Evolutionary conservation across 2,797 vertebrate genomes (phyloP).

Genomic region (Sebastes ruberrimus): DNA sequence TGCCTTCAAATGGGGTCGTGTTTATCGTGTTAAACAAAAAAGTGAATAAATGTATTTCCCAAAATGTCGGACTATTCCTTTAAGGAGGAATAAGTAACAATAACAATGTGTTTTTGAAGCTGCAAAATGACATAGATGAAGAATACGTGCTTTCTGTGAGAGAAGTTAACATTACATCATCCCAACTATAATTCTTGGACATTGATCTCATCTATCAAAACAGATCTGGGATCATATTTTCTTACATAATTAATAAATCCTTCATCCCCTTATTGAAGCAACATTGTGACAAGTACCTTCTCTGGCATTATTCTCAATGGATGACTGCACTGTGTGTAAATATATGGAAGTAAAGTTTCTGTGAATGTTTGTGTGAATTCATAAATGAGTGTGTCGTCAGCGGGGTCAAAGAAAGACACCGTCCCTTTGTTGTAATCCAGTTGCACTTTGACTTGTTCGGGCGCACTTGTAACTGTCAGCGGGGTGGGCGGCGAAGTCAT

Average conservation of each 20-base stretch:
- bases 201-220: not conserved
- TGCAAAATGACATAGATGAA: not conserved
- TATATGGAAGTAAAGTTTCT: constrained; percentile 79
- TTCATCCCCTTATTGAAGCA: constrained; percentile 30
- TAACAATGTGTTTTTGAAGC: not conserved
- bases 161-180: not conserved
- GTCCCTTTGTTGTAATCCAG: constrained; percentile 79
- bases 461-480: constrained; percentile 45
- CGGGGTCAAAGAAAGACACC: constrained; percentile 69
- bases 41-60: too few relatives aligned
- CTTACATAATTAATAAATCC: not conserved
- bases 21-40: too few relatives aligned
- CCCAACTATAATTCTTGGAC: not conserved
- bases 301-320: constrained; percentile 76
- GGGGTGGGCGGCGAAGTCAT: constrained; percentile 75
- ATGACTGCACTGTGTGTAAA: constrained; percentile 77
- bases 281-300: constrained; percentile 62
- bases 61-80: not conserved
- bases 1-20: too few relatives aligned
- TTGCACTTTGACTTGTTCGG: constrained; percentile 72
- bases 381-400: constrained; percentile 61
- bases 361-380: constrained; percentile 71
- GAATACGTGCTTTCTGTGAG: not conserved
- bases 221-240: not conserved
- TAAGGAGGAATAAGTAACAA: not conserved